Evolutionary conservation across 1,140 invertebrate genomes (phyloP), one percentile per base, ranked within the genome.

Genomic region (Triops longicaudatus): DNA sequence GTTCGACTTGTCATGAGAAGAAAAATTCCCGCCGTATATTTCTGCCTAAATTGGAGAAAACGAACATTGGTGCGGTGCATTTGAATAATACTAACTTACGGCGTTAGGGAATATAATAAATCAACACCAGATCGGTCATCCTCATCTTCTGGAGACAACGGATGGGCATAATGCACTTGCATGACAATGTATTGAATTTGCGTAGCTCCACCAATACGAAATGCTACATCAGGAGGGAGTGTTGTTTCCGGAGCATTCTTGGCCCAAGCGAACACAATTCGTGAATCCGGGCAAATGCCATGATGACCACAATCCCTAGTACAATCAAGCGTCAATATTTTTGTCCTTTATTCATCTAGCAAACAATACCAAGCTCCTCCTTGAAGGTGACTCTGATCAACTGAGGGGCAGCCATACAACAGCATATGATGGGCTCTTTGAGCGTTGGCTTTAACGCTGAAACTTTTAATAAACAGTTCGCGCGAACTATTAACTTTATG

Each of bases 211-310:
- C 87, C 87, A 71, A 90, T 84, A 72, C 83, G 81, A 81, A 89
- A 89, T 42, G 87, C 89, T 26, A 90, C 89, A 81, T 83, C 82
- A 74, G 79, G 74, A 10, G 89, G 89, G 26, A 90, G 80, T n/a
- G 82, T 78, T 2, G 89, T 85, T 26, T 86, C 81, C n/a, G 87
- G 86, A 6, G 89, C 89, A 84, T 89, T 88, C 81, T 88, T 86
- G 14, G 88, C 89, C 89, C 89, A 90, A 4, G 89, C 89, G 84
- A 87, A 90, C 76, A 90, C 81, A 79, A 90, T 89, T 76, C 50
- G 50, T 22, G 82, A 81, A n/a, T 77, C 79, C 74, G 17, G 76
- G 76, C 85, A 86, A 11, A 85, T 79, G 72, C 79, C 80, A 78
- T 83, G 82, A 80, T 85, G 84, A 22, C 81, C 81, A 81, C 85